Evolutionary conservation across 2,113 vertebrate species (phyloP).

Genomic region (Montifringilla adamsi): DNA sequence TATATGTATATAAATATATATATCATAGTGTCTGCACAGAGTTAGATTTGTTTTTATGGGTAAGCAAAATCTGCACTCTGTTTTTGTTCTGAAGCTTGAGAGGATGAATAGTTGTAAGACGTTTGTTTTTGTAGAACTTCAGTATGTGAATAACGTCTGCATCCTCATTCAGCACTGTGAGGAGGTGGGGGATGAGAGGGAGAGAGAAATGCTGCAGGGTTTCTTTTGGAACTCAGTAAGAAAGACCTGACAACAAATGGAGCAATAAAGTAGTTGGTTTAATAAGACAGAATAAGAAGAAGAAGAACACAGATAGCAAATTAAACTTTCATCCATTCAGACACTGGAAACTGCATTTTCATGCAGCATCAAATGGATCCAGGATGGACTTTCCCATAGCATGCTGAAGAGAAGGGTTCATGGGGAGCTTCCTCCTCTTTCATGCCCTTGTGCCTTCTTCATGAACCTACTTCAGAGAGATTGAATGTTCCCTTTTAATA

Average conservation of each 20-base stretch:
- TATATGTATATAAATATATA: too few species aligned
- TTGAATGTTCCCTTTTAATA: not conserved
- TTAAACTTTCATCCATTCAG: rapidly evolving
- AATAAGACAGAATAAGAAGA: not conserved
- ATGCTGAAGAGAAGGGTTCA: not conserved
- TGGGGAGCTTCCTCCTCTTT: not conserved
- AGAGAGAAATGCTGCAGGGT: not conserved
- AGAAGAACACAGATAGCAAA: not conserved
- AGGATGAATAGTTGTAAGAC: not conserved
- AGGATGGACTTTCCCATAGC: not conserved
- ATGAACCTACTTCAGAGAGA: not conserved
- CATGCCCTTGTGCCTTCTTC: not conserved
- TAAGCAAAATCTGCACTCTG: not conserved
- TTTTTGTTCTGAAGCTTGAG: not conserved
- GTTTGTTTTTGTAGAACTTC: not conserved
- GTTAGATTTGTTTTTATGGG: not conserved
- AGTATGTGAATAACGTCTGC: not conserved
- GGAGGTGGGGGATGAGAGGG: not conserved
- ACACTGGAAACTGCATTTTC: not conserved
- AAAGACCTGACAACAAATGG: not conserved
- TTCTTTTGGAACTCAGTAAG: not conserved
- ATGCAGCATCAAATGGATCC: not conserved
- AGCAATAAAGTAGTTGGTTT: not conserved
- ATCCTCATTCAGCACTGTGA: not conserved
- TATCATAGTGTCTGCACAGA: not conserved